Evolutionary conservation across 2,113 vertebrate species (phyloP).

Genomic region (Ophiodon elongatus): DNA sequence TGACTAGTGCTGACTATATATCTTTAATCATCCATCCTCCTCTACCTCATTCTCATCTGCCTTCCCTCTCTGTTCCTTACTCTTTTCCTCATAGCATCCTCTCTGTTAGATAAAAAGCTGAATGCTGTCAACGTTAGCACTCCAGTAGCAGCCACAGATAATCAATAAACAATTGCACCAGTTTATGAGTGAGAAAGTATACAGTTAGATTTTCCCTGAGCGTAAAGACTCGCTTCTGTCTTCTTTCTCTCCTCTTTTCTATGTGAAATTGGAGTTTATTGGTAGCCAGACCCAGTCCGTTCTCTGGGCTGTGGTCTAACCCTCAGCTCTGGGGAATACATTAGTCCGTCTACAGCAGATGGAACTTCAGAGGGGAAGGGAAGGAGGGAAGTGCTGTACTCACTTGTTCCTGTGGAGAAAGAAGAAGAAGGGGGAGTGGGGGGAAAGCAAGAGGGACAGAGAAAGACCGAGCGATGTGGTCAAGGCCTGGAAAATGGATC

Average conservation of each 20-base stretch:
- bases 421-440: no score
- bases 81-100: not conserved
- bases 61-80: not conserved
- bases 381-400: slow-evolving; percentile 53
- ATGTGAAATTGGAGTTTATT: slow-evolving; percentile 72
- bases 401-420: slow-evolving; percentile 63
- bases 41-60: slow-evolving; percentile 9
- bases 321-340: slow-evolving; percentile 79
- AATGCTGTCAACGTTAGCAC: slow-evolving; percentile 25
- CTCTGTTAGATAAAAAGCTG: slow-evolving; percentile 26
- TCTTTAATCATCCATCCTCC: slow-evolving; percentile 5
- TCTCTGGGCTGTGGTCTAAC: slow-evolving; percentile 68
- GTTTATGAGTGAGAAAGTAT: slow-evolving; percentile 53
- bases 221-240: slow-evolving; percentile 28
- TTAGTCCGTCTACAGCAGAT: slow-evolving; percentile 79
- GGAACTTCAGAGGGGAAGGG: slow-evolving; percentile 71
- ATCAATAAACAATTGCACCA: slow-evolving; percentile 52
- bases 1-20: not conserved
- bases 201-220: slow-evolving; percentile 36
- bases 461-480: slow-evolving; percentile 56
- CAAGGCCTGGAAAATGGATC: slow-evolving; percentile 68
- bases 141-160: slow-evolving; percentile 22
- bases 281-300: slow-evolving; percentile 58
- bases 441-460: slow-evolving; percentile 28
- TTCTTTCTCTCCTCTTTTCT: slow-evolving; percentile 27